phyloP scores from a whole-genome alignment of 2,113 vertebrate genomes.

The Aramus guarauna region DNA sequence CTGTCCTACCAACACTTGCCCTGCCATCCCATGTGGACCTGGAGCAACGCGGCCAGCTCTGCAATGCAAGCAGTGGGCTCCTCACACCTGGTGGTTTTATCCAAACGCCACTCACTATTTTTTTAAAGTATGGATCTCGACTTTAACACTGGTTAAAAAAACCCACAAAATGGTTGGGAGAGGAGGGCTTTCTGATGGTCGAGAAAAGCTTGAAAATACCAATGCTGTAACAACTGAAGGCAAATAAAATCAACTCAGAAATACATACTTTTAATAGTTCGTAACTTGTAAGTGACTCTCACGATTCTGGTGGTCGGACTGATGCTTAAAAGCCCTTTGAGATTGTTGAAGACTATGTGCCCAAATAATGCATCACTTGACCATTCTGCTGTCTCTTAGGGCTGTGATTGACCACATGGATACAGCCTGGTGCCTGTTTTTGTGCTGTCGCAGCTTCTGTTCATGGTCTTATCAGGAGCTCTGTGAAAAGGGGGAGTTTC shows the following conservation, averaged over 20 bases:
- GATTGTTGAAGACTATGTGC: background rate
- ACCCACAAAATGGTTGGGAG: background rate
- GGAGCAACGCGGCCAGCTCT: background rate
- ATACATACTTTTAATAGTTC: background rate
- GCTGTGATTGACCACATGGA: rapidly evolving
- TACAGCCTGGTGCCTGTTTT: background rate
- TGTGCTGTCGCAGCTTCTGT: background rate
- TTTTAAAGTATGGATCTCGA: background rate
- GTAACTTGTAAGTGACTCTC: background rate
- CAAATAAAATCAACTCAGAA: background rate
- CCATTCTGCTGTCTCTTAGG: background rate
- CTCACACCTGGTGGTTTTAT: background rate
- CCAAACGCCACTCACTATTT: background rate
- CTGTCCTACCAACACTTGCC: background rate
- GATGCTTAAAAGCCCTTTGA: background rate
- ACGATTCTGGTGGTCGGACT: background rate
- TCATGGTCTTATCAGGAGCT: background rate
- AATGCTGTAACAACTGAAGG: background rate
- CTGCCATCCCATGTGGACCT: background rate
- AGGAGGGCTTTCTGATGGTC: background rate
- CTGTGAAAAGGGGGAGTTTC: background rate
- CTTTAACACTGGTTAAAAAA: background rate
- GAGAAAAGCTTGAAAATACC: background rate
- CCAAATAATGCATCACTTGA: background rate
- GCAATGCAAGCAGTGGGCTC: background rate